Conservation (phyloP, 2,797 vertebrate species). For the Natrix natrix region DNA sequence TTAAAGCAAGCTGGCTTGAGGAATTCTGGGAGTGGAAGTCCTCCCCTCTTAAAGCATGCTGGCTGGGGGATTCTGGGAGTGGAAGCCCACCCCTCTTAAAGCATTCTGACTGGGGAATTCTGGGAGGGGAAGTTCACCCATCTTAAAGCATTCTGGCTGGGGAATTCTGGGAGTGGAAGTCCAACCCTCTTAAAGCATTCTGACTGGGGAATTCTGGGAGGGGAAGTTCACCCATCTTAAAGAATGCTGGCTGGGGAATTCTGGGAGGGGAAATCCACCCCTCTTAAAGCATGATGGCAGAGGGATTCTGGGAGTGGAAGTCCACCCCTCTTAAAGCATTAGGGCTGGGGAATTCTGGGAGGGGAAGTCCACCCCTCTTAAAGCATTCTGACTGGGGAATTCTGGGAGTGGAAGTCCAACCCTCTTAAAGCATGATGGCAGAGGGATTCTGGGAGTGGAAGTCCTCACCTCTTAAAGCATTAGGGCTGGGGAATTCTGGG, state of each 20-base stretch:
- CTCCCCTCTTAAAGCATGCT: rapidly evolving
- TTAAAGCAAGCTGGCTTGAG: neutral
- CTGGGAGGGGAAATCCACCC: neutral
- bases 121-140: rapidly evolving
- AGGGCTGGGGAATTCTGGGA: neutral
- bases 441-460: no score
- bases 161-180: neutral
- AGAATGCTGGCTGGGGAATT: neutral
- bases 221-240: neutral
- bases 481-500: neutral
- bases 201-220: neutral
- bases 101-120: neutral
- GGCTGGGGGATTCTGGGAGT: neutral
- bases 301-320: neutral
- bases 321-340: neutral
- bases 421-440: neutral
- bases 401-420: neutral
- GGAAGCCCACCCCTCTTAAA: neutral
- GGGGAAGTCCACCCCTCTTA: no score
- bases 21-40: neutral
- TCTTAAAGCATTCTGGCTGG: neutral
- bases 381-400: neutral
- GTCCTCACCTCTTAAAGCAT: neutral
- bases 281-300: no score
- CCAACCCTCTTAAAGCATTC: no score